Evolutionary conservation across 2,113 vertebrate genomes (phyloP).

Genomic region (Ibidorhyncha struthersii): DNA sequence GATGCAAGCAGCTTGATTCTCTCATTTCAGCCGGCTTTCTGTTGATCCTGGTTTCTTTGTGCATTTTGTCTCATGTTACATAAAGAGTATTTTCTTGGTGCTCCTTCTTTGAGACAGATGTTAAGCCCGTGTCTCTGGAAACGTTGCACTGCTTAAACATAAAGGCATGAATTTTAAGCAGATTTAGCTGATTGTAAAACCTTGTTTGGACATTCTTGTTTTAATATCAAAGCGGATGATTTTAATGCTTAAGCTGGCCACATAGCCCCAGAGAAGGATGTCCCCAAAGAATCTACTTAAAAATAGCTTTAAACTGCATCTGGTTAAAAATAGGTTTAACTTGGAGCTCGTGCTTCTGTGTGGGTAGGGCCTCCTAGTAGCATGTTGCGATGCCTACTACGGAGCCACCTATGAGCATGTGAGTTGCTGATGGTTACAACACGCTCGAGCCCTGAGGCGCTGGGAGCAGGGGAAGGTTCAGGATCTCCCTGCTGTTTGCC

Average conservation of each 20-base stretch:
- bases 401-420: background rate
- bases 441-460: accelerated
- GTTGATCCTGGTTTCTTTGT: background rate
- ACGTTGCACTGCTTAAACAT: background rate
- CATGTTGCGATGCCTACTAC: background rate
- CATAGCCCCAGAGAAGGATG: background rate
- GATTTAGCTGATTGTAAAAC: background rate
- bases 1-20: background rate
- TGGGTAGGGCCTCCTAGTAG: background rate
- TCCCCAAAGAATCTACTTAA: background rate
- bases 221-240: background rate
- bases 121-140: background rate
- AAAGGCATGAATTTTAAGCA: background rate
- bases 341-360: background rate
- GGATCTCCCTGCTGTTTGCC: background rate
- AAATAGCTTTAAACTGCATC: conserved; percentile 6
- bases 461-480: background rate
- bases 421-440: background rate
- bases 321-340: conserved; percentile 37
- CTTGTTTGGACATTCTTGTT: background rate
- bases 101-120: background rate
- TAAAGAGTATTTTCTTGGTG: background rate
- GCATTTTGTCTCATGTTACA: background rate
- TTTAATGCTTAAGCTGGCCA: background rate
- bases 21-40: background rate